Conservation (phyloP, 2,113 vertebrate genomes). For the Colistium nudipinnis region DNA sequence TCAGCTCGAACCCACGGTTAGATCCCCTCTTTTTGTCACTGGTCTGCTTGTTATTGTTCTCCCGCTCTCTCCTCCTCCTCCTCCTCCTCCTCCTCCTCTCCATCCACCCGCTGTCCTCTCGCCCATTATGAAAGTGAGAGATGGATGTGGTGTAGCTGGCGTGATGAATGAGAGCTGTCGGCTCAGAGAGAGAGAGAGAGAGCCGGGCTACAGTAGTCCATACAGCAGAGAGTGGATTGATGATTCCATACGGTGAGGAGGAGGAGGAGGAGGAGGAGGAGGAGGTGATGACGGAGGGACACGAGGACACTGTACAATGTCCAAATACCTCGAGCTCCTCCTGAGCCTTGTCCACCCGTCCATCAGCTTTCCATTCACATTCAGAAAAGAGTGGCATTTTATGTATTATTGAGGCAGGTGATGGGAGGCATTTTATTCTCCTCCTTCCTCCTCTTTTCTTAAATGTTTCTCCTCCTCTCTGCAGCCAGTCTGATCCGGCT, state of each 20-base stretch:
- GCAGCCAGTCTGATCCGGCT: conserved; percentile 51
- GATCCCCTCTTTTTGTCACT: neutral
- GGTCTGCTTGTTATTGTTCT: conserved; percentile 32
- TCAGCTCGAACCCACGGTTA: conserved; percentile 3
- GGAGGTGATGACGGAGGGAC: conserved; percentile 51
- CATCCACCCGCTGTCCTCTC: too few relatives aligned
- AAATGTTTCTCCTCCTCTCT: conserved; percentile 2
- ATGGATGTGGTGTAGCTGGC: conserved; percentile 68
- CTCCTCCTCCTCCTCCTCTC: conserved; percentile 64
- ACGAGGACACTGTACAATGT: conserved; percentile 44
- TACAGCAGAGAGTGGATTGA: conserved; percentile 62
- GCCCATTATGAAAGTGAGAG: conserved; percentile 75
- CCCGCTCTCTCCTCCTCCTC: conserved; percentile 52
- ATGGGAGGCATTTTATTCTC: too few relatives aligned
- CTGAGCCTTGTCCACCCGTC: too few relatives aligned
- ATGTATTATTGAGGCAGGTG: neutral
- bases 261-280: conserved; percentile 39
- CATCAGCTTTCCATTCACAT: too few relatives aligned
- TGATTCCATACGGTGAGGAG: conserved; percentile 59
- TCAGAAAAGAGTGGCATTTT: conserved; percentile 48
- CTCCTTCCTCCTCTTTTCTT: neutral
- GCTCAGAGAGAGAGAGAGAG: conserved; percentile 51
- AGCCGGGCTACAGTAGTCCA: conserved; percentile 63
- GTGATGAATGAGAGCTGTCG: conserved; percentile 78
- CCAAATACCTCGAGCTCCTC: conserved; percentile 22